phyloP scores from a whole-genome alignment of 2,797 vertebrate genomes.

The Gallinago solitaria region DNA sequence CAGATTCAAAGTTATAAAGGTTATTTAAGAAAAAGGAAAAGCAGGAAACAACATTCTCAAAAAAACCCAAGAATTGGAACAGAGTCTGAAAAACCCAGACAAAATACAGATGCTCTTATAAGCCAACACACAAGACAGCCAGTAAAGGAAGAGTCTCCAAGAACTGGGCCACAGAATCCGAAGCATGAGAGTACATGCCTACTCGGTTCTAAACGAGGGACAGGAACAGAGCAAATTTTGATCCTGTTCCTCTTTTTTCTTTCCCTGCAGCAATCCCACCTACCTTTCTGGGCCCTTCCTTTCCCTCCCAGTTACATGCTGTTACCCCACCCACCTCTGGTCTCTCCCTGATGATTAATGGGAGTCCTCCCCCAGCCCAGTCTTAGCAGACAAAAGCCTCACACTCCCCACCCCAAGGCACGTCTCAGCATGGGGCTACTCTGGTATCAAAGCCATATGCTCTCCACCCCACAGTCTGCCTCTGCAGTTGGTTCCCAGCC shows the following conservation, averaged over 20 bases:
- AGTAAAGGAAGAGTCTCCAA: conserved; percentile 32
- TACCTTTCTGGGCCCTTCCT: conserved; percentile 58
- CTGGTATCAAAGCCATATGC: conserved; percentile 60
- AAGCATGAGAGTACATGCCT: conserved; percentile 58
- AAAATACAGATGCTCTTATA: conserved; percentile 60
- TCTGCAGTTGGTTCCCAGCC: conserved; percentile 45
- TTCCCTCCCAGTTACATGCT: conserved; percentile 49
- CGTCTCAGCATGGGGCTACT: conserved; percentile 69
- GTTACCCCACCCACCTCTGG: conserved; percentile 60
- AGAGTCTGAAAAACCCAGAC: conserved; percentile 53
- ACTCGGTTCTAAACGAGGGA: conserved; percentile 17
- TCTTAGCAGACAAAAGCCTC: conserved; percentile 60
- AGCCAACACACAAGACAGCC: conserved; percentile 47
- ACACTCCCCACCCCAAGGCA: conserved; percentile 64
- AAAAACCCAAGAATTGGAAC: conserved; percentile 9
- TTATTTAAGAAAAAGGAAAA: conserved; percentile 6
- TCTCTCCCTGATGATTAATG: conserved; percentile 66
- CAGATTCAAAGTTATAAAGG: background rate
- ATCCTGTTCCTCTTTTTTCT: conserved; percentile 21
- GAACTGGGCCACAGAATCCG: conserved; percentile 18
- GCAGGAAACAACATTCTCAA: background rate
- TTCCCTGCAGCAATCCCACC: conserved; percentile 60
- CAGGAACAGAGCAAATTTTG: conserved; percentile 52
- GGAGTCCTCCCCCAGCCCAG: conserved; percentile 22
- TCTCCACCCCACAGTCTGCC: conserved; percentile 53